Percentiles rank a stretch among this genome's conserved stretches.
Evolutionary conservation across 1,140 invertebrate genomes (phyloP).

Genomic region (Spodoptera litura): DNA sequence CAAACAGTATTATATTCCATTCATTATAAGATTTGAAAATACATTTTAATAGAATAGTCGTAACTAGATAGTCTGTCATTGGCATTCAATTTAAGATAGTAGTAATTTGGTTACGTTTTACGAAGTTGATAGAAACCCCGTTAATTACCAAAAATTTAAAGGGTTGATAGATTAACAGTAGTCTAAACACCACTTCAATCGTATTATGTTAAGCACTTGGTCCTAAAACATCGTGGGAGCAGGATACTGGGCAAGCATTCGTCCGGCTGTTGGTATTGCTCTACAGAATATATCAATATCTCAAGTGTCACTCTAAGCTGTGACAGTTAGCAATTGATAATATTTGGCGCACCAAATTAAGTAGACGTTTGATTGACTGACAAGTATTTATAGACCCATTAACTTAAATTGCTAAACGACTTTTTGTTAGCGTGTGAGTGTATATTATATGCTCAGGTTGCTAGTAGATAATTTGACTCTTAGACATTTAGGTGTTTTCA

Average conservation of each 20-base stretch:
- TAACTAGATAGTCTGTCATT: too few species aligned
- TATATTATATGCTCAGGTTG: neutral
- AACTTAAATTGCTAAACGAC: conserved; percentile 9
- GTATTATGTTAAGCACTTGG: too few species aligned
- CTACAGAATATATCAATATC: conserved; percentile 20
- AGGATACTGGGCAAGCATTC: conserved; percentile 20
- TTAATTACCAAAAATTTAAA: too few species aligned
- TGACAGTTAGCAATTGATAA: conserved; percentile 42
- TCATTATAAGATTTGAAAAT: too few species aligned
- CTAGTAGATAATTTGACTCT: neutral
- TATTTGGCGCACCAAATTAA: conserved; percentile 40
- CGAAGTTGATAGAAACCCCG: too few species aligned
- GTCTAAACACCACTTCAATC: too few species aligned
- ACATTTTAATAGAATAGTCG: too few species aligned
- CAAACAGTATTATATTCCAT: too few species aligned
- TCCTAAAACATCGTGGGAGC: conserved; percentile 1
- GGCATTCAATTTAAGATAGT: too few species aligned
- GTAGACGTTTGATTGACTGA: conserved; percentile 42
- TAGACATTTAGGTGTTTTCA: too few species aligned
- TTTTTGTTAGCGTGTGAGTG: neutral
- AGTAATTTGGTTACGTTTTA: too few species aligned
- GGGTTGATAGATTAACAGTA: too few species aligned
- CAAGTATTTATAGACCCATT: conserved; percentile 32
- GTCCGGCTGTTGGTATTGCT: conserved; percentile 9
- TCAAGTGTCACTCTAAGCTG: conserved; percentile 43